Conservation (phyloP, 2,113 vertebrate species). For the Nansenia antarctica region DNA sequence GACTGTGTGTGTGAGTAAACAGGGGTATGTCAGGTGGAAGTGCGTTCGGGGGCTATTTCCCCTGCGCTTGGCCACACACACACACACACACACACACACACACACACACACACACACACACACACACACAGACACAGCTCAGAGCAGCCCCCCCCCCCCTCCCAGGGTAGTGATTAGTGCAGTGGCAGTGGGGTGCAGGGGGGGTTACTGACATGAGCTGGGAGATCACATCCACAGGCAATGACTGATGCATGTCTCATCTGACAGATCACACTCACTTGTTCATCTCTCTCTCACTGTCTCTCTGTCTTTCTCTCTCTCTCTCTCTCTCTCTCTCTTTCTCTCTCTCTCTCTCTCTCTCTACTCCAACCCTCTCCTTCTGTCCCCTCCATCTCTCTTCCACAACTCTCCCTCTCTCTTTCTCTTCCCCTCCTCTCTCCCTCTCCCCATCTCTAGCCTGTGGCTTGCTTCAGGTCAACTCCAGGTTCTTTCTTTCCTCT, state of each 20-base stretch:
- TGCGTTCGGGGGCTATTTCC: constrained; percentile 3
- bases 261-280: constrained; percentile 22
- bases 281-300: neutral
- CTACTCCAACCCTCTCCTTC: neutral
- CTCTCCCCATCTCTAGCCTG: constrained; percentile 53
- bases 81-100: neutral
- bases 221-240: constrained; percentile 38
- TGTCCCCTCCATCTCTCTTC: constrained; percentile 22
- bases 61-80: constrained; percentile 7
- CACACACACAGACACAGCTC: neutral
- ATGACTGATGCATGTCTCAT: constrained; percentile 39
- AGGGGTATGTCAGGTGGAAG: constrained; percentile 23
- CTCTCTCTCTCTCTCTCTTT: constrained; percentile 13
- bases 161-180: constrained; percentile 29
- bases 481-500: constrained; percentile 74
- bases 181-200: constrained; percentile 17
- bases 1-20: neutral
- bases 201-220: constrained; percentile 39
- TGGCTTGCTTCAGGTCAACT: constrained; percentile 71
- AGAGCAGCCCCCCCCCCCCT: neutral
- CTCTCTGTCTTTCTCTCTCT: constrained; percentile 3
- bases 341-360: neutral
- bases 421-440: neutral
- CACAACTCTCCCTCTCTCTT: neutral
- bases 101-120: neutral